Conservation (phyloP, 2,888 invertebrate species). For the Leptinotarsa tumamoca region DNA sequence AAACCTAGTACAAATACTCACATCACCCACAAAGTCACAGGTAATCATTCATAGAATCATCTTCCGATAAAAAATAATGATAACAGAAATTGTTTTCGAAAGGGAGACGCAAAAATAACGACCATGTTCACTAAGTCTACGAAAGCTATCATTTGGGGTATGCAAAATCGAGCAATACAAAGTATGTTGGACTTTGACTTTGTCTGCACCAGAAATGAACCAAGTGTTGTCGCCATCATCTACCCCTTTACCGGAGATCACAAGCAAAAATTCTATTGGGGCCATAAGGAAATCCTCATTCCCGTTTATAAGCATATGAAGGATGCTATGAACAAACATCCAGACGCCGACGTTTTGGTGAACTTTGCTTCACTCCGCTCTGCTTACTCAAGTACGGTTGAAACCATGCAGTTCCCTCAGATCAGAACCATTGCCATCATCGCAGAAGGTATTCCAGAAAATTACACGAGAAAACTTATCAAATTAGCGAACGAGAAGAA, state of each 20-base stretch:
- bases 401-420: constrained; percentile 94
- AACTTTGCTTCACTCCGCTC: constrained; percentile 98
- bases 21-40: constrained; percentile 51
- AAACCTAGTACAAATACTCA: constrained; percentile 60
- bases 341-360: constrained; percentile 94
- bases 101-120: constrained; percentile 50
- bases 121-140: constrained; percentile 86
- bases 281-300: constrained; percentile 95
- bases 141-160: constrained; percentile 97
- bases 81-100: constrained; percentile 47
- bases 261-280: constrained; percentile 99
- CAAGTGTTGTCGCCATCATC: constrained; percentile 95
- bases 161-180: constrained; percentile 97
- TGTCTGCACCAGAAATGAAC: constrained; percentile 88
- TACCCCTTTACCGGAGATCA: constrained; percentile 99
- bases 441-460: constrained; percentile 99
- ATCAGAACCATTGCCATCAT: constrained; percentile 97
- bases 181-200: constrained; percentile 97
- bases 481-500: constrained; percentile 84
- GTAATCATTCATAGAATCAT: constrained; percentile 38
- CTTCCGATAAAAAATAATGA: constrained; percentile 1
- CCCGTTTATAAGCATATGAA: constrained; percentile 97
- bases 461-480: constrained; percentile 94
- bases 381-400: constrained; percentile 95
- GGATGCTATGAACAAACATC: constrained; percentile 94